Conservation (phyloP, 2,113 vertebrate genomes). For the Ameiurus melas region DNA sequence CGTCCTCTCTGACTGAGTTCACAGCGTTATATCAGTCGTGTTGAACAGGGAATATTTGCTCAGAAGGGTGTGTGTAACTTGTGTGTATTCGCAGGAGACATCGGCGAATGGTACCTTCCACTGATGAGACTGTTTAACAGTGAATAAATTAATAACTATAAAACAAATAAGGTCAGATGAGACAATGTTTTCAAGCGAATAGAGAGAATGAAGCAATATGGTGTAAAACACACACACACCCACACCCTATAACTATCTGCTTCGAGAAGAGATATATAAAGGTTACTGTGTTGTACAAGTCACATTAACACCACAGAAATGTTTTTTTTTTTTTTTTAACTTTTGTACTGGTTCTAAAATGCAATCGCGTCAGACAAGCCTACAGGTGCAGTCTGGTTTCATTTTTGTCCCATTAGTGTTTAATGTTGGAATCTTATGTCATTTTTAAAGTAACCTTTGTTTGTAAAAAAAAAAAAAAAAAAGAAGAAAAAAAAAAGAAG, state of each 20-base stretch:
- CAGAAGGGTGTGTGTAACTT: neutral
- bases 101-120: neutral
- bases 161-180: neutral
- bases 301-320: neutral
- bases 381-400: neutral
- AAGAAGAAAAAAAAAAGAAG: too few relatives aligned
- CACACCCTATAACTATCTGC: neutral
- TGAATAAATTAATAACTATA: slow-evolving; percentile 6
- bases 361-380: neutral
- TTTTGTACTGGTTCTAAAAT: neutral
- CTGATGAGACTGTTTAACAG: neutral
- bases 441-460: neutral
- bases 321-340: neutral
- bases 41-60: neutral
- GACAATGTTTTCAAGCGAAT: neutral
- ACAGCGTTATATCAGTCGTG: neutral
- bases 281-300: neutral
- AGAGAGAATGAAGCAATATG: neutral
- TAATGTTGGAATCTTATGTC: neutral
- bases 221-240: neutral
- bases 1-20: neutral
- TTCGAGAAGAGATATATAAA: neutral
- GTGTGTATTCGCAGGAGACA: neutral
- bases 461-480: too few relatives aligned
- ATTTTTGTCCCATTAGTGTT: neutral